phyloP scores from a whole-genome alignment of 35 echinoderm and acorn worm species.

The Heliocidaris erythrogramma region DNA sequence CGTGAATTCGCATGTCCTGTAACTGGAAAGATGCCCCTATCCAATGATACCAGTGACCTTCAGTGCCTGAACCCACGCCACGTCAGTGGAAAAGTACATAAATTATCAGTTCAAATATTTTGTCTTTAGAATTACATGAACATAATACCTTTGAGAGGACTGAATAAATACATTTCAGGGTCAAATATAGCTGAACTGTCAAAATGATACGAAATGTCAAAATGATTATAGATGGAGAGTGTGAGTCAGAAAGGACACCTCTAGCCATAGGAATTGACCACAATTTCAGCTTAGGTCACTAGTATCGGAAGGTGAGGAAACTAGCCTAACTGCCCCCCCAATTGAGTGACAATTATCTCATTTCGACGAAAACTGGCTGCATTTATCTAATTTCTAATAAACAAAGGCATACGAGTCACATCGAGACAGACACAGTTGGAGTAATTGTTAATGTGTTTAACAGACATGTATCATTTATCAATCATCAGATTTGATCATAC shows the following conservation, averaged over 20 bases:
- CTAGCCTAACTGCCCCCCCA: background rate
- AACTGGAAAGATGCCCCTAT: no score
- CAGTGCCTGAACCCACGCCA: no score
- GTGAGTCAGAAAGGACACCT: background rate
- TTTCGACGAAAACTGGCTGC: background rate
- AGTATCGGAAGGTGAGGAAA: conserved; percentile 1
- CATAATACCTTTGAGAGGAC: no score
- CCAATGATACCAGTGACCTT: no score
- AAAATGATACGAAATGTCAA: background rate
- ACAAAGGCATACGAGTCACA: background rate
- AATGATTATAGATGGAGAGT: background rate
- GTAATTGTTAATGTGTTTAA: background rate
- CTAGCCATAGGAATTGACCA: background rate
- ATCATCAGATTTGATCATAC: no score
- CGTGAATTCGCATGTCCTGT: no score
- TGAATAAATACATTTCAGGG: no score
- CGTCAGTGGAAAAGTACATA: no score
- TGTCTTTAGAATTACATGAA: no score
- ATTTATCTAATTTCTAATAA: background rate
- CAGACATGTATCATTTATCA: background rate
- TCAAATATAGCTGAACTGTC: background rate
- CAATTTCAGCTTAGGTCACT: background rate
- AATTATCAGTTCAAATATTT: no score
- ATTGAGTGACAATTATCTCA: no score
- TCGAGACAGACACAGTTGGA: background rate